phyloP scores from a whole-genome alignment of 2,888 invertebrate genomes.

The Pollenia labialis region DNA sequence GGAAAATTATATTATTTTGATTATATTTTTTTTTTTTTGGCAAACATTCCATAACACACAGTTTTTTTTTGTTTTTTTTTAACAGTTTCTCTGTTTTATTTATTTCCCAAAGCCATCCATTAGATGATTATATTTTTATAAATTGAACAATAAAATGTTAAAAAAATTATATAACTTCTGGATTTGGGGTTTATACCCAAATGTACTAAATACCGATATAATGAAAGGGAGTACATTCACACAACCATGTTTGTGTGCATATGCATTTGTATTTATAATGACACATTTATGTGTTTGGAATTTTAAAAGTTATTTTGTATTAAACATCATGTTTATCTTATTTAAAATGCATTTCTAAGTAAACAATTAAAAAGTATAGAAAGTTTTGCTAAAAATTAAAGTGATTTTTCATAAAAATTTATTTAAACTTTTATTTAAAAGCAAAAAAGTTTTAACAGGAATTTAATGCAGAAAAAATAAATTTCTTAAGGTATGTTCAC shows the following conservation, averaged over 20 bases:
- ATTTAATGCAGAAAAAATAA: no score
- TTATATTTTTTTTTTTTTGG: not conserved
- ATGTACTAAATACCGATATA: not conserved
- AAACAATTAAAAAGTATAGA: not conserved
- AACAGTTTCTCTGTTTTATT: constrained; percentile 23
- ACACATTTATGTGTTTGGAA: constrained; percentile 1
- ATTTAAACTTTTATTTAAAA: no score
- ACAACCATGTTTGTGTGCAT: not conserved
- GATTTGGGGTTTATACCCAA: not conserved
- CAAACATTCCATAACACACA: not conserved
- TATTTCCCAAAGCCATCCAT: constrained; percentile 47
- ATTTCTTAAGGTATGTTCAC: no score
- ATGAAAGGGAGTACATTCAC: not conserved
- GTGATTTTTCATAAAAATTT: no score
- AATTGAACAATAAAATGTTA: constrained; percentile 29
- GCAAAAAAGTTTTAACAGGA: no score
- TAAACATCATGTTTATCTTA: not conserved
- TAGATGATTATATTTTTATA: constrained; percentile 57
- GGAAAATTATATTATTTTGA: constrained; percentile 50
- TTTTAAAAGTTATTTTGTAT: constrained; percentile 3
- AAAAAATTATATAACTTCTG: constrained; percentile 17
- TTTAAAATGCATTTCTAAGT: not conserved
- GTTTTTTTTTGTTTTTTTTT: not conserved
- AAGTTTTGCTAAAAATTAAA: not conserved
- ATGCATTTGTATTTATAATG: not conserved